Base-by-base conservation (phyloP, 1,140 invertebrate genomes). In the Pogonus chalceus region DNA sequence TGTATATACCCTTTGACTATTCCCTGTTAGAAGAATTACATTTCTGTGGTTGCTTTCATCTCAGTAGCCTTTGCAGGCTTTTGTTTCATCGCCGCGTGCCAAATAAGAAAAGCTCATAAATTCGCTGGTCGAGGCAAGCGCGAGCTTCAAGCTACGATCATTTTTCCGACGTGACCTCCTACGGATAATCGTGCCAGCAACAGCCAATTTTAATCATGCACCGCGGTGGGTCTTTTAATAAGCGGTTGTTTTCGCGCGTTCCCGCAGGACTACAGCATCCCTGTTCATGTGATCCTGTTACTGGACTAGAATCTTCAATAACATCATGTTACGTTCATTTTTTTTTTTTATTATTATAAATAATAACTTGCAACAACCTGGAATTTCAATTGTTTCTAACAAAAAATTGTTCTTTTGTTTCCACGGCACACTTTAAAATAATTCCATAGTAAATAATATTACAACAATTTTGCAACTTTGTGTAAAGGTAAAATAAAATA, bases 101-200 rank as follows among this genome's bases (percentile, higher is more conserved):
- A 43, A 43, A 43, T 43, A 43, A 43, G 37, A 43, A 43, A 43
- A 43, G 37, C 37, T 43, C 37, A 43, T 43, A 43, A 43, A 43
- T 43, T 43, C 37, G 9, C 18, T 9, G 9, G 18, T n/a, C n/a
- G n/a, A n/a, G n/a, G n/a, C n/a, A 43, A 43, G 7, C 7, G 37
- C 37, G 37, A n/a, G n/a, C n/a, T n/a, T n/a, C n/a, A n/a, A n/a
- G 9, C 26, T 7, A 18, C 37, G 37, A 10, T 43, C 37, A 43
- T 43, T 43, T 43, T 43, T 43, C 37, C 7, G 18, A 43, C 37
- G 37, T 43, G 37, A 9, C 37, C 9, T 43, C 26, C 26, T n/a
- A n/a, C n/a, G 3, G 37, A 43, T 43, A 16, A 43, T 43, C 37
- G 18, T 16, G 26, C 4, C n/a, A 31, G 26, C 26, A 31, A 31